A percentile compares a stretch with the other conserved stretches of the same genome.
Evolutionary conservation across 2,797 vertebrate genomes (phyloP).

Genomic region (Galaxias olidus): DNA sequence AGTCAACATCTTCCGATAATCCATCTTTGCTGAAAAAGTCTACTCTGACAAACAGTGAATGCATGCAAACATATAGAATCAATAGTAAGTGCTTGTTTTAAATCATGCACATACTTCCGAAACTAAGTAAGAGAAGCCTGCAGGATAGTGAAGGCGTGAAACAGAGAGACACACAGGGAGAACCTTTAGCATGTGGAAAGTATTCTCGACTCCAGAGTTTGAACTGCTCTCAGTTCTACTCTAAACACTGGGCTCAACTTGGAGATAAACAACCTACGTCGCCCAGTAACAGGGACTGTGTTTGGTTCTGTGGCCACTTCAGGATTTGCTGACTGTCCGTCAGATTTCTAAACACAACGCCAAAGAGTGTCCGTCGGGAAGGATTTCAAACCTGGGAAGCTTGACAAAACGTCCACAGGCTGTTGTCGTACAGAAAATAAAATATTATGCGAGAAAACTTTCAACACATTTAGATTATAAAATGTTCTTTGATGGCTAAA

Average conservation of each 20-base stretch:
- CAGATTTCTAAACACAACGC: slow-evolving; percentile 5
- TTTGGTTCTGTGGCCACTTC: slow-evolving; percentile 18
- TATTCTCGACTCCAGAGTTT: slow-evolving; percentile 32
- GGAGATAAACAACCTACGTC: slow-evolving; percentile 57
- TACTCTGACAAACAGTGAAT: no score
- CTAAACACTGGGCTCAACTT: slow-evolving; percentile 50
- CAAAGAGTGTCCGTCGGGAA: background rate
- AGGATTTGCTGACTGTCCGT: slow-evolving; percentile 7
- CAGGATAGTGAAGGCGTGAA: slow-evolving; percentile 17
- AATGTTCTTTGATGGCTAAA: no score
- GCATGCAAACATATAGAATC: no score
- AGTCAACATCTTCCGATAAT: no score
- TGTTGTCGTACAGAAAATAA: no score
- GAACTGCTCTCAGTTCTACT: slow-evolving; percentile 33
- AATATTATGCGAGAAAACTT: no score
- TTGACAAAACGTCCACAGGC: background rate
- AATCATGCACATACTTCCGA: no score
- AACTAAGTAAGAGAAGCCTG: no score
- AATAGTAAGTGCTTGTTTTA: no score
- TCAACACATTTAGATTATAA: no score
- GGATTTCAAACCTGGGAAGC: background rate
- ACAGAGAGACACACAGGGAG: slow-evolving; percentile 8
- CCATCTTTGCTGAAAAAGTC: no score
- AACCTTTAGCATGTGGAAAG: slow-evolving; percentile 36
- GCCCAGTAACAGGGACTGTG: slow-evolving; percentile 31